These are phyloP conservation scores for Puntigrus tetrazona DNA, from an alignment of 2,113 vertebrate species.

Conservation along the genomic window DNA sequence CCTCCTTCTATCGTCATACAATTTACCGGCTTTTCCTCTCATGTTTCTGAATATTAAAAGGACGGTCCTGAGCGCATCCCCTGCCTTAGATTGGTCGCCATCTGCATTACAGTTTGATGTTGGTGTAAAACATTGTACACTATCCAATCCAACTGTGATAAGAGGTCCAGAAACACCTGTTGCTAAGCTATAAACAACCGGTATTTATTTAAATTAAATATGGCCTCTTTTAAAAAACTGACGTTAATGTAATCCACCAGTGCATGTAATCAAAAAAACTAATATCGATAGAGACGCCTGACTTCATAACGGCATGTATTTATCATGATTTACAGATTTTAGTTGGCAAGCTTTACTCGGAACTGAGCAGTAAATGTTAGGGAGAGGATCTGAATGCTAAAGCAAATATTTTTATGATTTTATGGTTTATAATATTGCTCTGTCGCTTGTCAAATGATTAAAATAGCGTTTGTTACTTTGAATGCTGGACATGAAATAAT, in stretches of 20 bases:
- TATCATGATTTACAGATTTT: neutral
- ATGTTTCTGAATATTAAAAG: neutral
- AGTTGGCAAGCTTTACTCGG: neutral
- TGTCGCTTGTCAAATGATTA: neutral
- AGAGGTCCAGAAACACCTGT: neutral
- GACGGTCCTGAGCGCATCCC: neutral
- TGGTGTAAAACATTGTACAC: neutral
- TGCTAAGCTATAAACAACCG: neutral
- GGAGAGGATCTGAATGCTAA: neutral
- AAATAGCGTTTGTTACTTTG: neutral
- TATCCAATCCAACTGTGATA: neutral
- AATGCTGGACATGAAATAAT: neutral
- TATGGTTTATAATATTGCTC: neutral
- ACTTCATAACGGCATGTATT: neutral
- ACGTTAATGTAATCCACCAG: neutral
- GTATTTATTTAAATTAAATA: neutral
- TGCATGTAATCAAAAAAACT: neutral
- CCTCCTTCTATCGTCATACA: neutral
- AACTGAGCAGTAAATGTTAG: neutral
- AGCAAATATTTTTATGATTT: neutral
- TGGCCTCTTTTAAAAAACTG: neutral
- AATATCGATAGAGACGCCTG: neutral
- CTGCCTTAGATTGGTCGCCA: neutral
- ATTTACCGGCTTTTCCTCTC: neutral
- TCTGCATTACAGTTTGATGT: neutral